Conservation (phyloP, 2,113 vertebrate genomes). For the Urocynchramus pylzowi region DNA sequence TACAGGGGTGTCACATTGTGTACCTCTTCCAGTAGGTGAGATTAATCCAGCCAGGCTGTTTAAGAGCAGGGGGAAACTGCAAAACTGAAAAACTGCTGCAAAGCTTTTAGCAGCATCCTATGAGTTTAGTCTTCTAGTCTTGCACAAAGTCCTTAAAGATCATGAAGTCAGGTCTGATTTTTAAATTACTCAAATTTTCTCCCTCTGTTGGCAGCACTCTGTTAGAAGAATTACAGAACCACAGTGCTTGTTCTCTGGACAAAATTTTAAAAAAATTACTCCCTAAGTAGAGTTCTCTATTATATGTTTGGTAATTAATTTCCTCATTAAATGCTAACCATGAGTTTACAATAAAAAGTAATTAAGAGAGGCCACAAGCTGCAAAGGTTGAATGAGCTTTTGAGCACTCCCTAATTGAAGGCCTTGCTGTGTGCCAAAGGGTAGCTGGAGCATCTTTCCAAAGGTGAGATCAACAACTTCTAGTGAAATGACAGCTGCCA, state of each 20-base stretch:
- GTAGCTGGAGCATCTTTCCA: neutral
- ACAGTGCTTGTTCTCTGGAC: neutral
- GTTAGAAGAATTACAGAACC: neutral
- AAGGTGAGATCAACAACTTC: neutral
- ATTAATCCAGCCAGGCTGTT: neutral
- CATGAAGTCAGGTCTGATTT: neutral
- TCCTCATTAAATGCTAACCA: constrained; percentile 17
- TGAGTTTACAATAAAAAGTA: constrained; percentile 8
- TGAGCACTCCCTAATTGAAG: neutral
- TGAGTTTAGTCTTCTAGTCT: neutral
- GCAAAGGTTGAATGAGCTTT: neutral
- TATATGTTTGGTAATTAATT: constrained; percentile 21
- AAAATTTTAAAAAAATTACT: neutral
- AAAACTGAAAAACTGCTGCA: neutral
- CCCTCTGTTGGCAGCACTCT: neutral
- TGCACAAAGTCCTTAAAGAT: neutral
- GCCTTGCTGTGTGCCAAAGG: neutral
- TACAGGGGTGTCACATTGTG: neutral
- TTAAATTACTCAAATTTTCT: constrained; percentile 19
- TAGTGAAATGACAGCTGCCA: neutral
- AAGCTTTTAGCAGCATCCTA: neutral
- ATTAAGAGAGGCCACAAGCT: neutral
- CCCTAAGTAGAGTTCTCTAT: neutral
- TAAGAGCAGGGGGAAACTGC: neutral
- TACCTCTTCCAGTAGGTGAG: neutral